A percentile compares a stretch with the other conserved stretches of the same genome.
Conservation (phyloP, 1,140 invertebrate species). For the Camponotus floridanus region DNA sequence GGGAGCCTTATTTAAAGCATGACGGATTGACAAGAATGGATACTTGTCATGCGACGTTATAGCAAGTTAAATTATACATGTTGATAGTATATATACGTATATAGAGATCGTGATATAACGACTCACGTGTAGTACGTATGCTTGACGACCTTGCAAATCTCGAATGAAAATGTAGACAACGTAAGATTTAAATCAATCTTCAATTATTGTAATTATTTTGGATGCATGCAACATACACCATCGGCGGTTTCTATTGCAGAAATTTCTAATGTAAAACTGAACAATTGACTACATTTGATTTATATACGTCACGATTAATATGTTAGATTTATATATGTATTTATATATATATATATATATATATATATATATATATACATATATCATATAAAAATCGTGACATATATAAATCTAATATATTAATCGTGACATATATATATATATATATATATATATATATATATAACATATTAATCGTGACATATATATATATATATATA, state of each 20-base stretch:
- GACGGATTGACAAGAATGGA: constrained; percentile 4
- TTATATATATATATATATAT: too few relatives aligned
- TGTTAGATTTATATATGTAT: too few relatives aligned
- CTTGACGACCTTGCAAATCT: constrained; percentile 77
- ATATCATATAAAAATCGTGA: too few relatives aligned
- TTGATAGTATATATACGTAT: background rate
- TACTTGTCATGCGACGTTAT: constrained; percentile 32
- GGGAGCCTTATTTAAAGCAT: background rate
- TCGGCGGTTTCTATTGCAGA: background rate
- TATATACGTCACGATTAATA: background rate
- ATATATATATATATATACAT: too few relatives aligned
- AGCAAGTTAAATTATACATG: background rate
- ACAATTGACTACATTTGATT: background rate
- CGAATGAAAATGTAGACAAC: constrained; percentile 66
- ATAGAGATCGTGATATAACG: constrained; percentile 77
- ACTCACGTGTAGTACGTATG: constrained; percentile 77
- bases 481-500: too few relatives aligned
- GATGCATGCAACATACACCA: constrained; percentile 43
- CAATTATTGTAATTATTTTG: constrained; percentile 75
- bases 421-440: too few relatives aligned
- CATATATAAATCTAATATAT: too few relatives aligned
- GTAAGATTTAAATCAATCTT: constrained; percentile 72
- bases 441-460: too few relatives aligned
- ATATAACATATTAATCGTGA: too few relatives aligned
- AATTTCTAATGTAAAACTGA: constrained; percentile 29